Conservation (phyloP, 2,888 invertebrate species). For the Hyposoter dolosus region DNA sequence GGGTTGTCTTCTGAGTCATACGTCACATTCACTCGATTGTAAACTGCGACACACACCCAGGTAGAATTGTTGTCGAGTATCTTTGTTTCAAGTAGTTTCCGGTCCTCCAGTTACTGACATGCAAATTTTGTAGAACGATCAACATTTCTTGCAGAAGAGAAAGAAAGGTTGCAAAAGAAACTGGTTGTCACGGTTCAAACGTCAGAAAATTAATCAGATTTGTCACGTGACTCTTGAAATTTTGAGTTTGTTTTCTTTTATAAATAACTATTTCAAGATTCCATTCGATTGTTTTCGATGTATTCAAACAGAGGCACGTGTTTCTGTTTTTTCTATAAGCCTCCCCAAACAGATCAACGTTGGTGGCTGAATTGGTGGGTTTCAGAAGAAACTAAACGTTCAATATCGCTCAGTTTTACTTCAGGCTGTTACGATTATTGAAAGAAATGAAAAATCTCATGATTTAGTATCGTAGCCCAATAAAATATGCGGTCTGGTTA, state of each 20-base stretch:
- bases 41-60: no score
- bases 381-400: background rate
- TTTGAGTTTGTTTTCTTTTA: background rate
- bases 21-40: no score
- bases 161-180: background rate
- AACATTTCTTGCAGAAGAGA: background rate
- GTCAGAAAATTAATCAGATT: background rate
- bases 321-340: background rate
- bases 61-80: no score
- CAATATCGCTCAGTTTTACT: background rate
- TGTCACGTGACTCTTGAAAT: background rate
- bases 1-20: no score
- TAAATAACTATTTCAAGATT: background rate
- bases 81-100: background rate
- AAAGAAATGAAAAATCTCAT: background rate
- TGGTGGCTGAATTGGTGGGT: background rate
- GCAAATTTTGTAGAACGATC: background rate
- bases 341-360: background rate
- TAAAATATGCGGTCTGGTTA: background rate
- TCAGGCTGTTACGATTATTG: background rate
- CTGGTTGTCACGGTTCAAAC: background rate
- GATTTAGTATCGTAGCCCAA: conserved; percentile 6
- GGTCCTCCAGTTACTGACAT: background rate
- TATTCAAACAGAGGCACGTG: background rate
- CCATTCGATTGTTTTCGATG: background rate